Conservation (phyloP, 2,797 vertebrate species). For the Triplophysa bombifrons region DNA sequence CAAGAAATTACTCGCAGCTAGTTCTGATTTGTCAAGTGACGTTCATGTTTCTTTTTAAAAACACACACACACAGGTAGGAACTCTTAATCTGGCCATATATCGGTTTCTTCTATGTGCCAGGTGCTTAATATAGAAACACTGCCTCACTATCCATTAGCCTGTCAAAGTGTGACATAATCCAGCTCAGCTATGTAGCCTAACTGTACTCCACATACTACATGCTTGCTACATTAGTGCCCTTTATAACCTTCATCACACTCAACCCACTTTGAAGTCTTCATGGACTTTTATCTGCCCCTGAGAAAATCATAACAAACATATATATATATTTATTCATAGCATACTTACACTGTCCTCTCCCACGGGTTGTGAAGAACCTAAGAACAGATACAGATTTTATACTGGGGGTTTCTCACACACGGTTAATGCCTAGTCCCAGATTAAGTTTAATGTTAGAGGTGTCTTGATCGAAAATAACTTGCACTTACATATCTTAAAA, state of each 20-base stretch:
- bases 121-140: slow-evolving; percentile 44
- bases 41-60: background rate
- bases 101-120: slow-evolving; percentile 20
- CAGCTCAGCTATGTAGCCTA: slow-evolving; percentile 11
- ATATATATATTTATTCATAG: no score
- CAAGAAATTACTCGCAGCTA: background rate
- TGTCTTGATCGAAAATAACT: no score
- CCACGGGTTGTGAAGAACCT: no score
- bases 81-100: slow-evolving; percentile 44
- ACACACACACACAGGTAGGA: background rate
- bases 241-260: slow-evolving; percentile 8
- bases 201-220: background rate
- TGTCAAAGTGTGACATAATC: slow-evolving; percentile 55
- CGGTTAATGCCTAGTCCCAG: no score
- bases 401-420: no score
- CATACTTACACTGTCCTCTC: no score
- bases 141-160: slow-evolving; percentile 39
- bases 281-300: background rate
- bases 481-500: no score
- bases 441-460: no score
- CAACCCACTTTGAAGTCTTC: background rate
- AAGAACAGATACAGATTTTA: no score
- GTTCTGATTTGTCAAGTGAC: background rate
- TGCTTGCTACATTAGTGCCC: background rate
- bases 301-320: background rate